Base-by-base conservation (phyloP, 2,113 vertebrate genomes). In the Percopsis transmontana region DNA sequence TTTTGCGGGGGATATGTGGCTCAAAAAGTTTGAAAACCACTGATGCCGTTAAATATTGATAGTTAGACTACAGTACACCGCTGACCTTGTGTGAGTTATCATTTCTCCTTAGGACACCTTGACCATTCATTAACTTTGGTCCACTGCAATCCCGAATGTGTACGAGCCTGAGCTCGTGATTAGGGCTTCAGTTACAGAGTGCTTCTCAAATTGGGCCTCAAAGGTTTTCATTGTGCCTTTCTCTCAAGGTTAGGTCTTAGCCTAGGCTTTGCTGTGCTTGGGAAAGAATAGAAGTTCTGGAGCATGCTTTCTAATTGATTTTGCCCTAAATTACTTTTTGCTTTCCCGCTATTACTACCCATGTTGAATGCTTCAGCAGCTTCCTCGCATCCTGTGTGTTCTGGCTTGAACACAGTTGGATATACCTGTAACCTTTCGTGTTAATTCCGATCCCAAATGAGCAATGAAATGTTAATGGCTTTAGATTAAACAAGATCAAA, bases 381-480 rank as follows among this genome's bases (percentile, higher is more conserved):
- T 54, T 27, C 15, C 20, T 19, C 45, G 11, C 16, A 7, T 57
- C 24, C 15, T 58, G 21, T 62, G 24, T 65, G 23, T 58, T 79
- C 79, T 73, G 20, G 62, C 51, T 48, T 77, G 67, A 51, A 59
- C 63, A 42, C 14, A 65, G 70, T 70, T 27, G 0, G 53, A 72
- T 74, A 76, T 57, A n/a, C n/a, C n/a, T n/a, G n/a, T n/a, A 47
- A 60, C 20, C 65, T 72, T 75, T 71, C 44, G 74, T 66, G 70
- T 76, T 62, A 51, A 84, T 77, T 52, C 55, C n/a, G 23, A 39
- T 48, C 20, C 18, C 18, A 13, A 81, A 67, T 20, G 20, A 63
- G 39, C 38, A 80, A 79, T 76, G 18, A 79, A 83, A 68, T 75
- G 58, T 74, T 80, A 68, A 82, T 88, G 57, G 52, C 62, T 74